Evolutionary conservation across 2,888 invertebrate species (phyloP), one percentile per base, ranked within the genome.

Genomic region (Leucophenga maculata): DNA sequence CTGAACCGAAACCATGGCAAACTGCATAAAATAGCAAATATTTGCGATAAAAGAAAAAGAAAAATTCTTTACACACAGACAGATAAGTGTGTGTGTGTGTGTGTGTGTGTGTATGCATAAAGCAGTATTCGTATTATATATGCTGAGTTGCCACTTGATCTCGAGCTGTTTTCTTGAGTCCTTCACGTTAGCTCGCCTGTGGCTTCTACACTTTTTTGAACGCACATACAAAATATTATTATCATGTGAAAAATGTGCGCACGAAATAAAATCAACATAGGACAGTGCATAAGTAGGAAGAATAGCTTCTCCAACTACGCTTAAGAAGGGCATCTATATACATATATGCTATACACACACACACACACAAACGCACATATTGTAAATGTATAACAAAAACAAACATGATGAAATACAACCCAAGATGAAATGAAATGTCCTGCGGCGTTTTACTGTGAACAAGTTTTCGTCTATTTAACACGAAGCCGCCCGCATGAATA

Each of bases 181-280:
- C 22, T 59, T 54, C 65, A 67, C 62, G 65, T 77, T 73, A 78
- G 77, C 79, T 77, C 74, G 66, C 75, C 44, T 60, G 57, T 67
- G 44, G 0, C 70, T 65, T 60, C 73, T 76, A 11, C 39, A 11
- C 11, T 39, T 39, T 3, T 39, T 39, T 1, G 8, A 6, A 11
- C 11, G 3, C 8, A 11, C 39, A 26, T 26, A 26, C 39, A 39
- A 39, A 39, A 39, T 39, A 39, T 39, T 83, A 80, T 80, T 82
- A 80, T 80, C 78, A 74, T 80, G 77, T 80, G 80, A n/a, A 80
- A 80, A 83, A 80, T 82, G 84, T 75, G 80, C 70, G 69, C 80
- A 75, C 78, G 72, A 78, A 82, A 82, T 82, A 80, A 80, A 83
- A 83, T 82, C 84, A 80, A 77, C 74, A 83, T 79, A 39, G 39